Percentiles rank a stretch among this genome's conserved stretches.
phyloP scores from a whole-genome alignment of 2,797 vertebrate genomes.

The Leuciscus waleckii region DNA sequence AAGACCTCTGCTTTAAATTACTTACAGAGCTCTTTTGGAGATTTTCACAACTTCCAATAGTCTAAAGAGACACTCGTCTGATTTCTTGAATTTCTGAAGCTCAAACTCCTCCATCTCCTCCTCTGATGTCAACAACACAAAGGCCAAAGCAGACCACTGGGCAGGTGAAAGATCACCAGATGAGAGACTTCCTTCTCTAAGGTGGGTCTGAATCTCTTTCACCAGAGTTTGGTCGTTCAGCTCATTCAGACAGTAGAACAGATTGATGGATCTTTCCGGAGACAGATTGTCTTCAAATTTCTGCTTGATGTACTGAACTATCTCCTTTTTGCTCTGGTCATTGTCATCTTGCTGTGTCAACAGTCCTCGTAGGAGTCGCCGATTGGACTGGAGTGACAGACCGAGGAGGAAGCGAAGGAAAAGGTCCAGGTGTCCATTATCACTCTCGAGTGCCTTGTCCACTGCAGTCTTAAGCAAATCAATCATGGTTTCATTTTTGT shows the following conservation, averaged over 20 bases:
- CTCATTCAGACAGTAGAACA: conserved; percentile 21
- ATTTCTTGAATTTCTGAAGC: background rate
- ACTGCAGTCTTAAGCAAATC: background rate
- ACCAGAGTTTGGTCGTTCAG: background rate
- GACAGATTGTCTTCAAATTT: background rate
- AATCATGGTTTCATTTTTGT: too few species aligned
- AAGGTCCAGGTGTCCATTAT: conserved; percentile 22
- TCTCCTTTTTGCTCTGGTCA: background rate
- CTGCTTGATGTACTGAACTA: background rate
- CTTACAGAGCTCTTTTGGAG: conserved; percentile 1
- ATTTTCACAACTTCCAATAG: background rate
- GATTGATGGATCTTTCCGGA: conserved; percentile 36
- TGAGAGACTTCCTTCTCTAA: background rate
- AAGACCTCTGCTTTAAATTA: background rate
- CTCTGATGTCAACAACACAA: conserved; percentile 31
- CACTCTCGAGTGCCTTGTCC: background rate
- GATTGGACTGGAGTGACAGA: conserved; percentile 19
- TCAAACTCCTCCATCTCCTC: conserved; percentile 6
- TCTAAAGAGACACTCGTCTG: conserved; percentile 9
- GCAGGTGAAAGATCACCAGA: background rate
- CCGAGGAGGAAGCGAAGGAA: conserved; percentile 31
- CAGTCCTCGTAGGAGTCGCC: background rate
- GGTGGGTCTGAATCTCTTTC: background rate
- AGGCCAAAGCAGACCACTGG: conserved; percentile 39
- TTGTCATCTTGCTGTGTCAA: background rate